These are phyloP conservation scores for Osedax frankpressi DNA, from an alignment of 2,888 invertebrate genomes.

Conservation along the genomic window DNA sequence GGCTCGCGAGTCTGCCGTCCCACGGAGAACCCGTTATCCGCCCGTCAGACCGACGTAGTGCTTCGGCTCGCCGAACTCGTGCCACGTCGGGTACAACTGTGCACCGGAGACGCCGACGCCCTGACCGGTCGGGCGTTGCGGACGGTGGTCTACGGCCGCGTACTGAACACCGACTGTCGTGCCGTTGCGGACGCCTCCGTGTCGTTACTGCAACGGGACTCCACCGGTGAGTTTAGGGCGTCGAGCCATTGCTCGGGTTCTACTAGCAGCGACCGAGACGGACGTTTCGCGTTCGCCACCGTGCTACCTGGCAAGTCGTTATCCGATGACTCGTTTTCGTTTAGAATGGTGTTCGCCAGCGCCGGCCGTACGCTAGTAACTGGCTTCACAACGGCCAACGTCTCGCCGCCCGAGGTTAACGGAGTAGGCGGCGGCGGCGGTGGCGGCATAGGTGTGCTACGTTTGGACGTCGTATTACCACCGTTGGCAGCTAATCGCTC, in stretches of 20 bases:
- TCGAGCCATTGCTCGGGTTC: background rate
- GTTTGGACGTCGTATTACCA: background rate
- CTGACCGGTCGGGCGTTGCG: background rate
- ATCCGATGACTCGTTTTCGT: background rate
- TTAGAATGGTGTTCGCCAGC: background rate
- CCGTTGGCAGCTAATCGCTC: background rate
- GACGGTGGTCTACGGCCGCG: slow-evolving; percentile 1
- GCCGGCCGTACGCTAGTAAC: background rate
- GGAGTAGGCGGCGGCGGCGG: too few species aligned
- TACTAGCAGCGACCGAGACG: background rate
- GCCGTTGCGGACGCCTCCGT: background rate
- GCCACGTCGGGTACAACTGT: background rate
- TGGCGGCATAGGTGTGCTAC: too few species aligned
- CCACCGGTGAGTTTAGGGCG: background rate
- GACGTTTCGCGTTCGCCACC: slow-evolving; percentile 1
- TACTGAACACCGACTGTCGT: background rate
- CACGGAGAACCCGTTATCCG: background rate
- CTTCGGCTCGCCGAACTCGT: background rate
- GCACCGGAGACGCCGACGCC: background rate
- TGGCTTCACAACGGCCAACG: background rate
- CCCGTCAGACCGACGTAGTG: background rate
- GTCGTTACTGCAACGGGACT: slow-evolving; percentile 7
- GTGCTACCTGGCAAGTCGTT: background rate
- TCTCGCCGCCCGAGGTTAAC: background rate
- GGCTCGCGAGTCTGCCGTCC: background rate